A percentile compares a stretch with the other conserved stretches of the same genome.
Evolutionary conservation across 2,888 invertebrate genomes (phyloP).

Genomic region (Tubulanus polymorphus): DNA sequence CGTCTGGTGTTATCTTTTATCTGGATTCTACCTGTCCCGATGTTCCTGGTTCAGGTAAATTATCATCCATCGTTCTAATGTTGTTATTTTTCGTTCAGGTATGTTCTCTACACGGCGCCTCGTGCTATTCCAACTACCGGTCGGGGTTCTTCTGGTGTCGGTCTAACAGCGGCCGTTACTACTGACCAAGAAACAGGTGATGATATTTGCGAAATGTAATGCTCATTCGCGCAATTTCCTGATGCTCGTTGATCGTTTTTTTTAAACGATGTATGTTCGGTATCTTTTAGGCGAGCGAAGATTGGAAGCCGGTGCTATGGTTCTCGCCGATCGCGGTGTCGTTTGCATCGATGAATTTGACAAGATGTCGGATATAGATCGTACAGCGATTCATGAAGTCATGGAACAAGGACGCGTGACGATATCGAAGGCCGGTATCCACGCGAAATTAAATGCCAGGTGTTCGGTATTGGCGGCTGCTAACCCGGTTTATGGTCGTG

Average conservation of each 20-base stretch:
- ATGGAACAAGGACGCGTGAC: conserved; percentile 97
- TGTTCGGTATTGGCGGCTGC: conserved; percentile 99
- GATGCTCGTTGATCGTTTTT: not conserved
- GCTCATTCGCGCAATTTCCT: not conserved
- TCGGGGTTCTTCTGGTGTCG: conserved; percentile 95
- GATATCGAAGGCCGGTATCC: conserved; percentile 96
- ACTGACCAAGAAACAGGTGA: conserved; percentile 86
- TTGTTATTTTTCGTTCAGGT: conserved; percentile 57
- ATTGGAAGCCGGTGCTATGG: conserved; percentile 98
- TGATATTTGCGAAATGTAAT: not conserved
- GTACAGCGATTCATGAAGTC: conserved; percentile 99
- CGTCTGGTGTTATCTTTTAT: too few species aligned
- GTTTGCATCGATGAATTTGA: conserved; percentile 98
- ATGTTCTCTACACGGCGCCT: conserved; percentile 91
- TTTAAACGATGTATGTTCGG: too few species aligned
- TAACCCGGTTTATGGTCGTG: conserved; percentile 95
- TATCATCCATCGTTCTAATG: not conserved
- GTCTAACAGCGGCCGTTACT: conserved; percentile 97
- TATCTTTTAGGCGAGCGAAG: conserved; percentile 58
- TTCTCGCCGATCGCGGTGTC: conserved; percentile 95
- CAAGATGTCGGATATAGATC: conserved; percentile 95
- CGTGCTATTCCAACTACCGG: conserved; percentile 96
- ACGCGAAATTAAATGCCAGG: conserved; percentile 93
- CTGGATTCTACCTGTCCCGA: not conserved
- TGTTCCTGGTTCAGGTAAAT: too few species aligned